phyloP scores from a whole-genome alignment of 2,888 invertebrate species.

The Cerceris ruficornis region DNA sequence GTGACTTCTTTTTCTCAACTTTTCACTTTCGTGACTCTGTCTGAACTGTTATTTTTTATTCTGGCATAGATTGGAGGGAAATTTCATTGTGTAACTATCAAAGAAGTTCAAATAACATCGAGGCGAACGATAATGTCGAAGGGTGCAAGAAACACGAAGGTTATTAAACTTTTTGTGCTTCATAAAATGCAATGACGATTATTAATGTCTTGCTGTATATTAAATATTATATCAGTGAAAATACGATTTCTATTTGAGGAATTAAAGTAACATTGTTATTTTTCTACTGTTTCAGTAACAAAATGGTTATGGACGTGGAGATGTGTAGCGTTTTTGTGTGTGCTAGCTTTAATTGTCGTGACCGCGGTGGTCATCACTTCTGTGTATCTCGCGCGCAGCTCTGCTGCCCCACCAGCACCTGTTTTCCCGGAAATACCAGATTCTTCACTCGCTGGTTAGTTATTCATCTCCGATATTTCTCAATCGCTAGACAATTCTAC shows the following conservation, averaged over 20 bases:
- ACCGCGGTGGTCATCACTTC: constrained; percentile 59
- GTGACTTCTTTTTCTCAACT: too few relatives aligned
- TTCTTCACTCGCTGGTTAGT: constrained; percentile 51
- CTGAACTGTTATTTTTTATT: constrained; percentile 23
- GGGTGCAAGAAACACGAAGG: constrained; percentile 6
- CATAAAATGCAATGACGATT: neutral
- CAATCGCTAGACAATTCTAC: neutral
- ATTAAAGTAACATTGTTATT: neutral
- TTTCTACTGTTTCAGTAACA: constrained; percentile 63
- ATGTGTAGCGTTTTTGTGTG: constrained; percentile 66
- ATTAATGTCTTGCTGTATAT: constrained; percentile 2
- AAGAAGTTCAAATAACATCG: neutral
- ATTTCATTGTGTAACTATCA: neutral
- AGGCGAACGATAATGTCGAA: neutral
- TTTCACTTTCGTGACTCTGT: neutral
- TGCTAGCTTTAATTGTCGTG: constrained; percentile 65
- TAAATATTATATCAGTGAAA: neutral
- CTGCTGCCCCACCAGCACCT: constrained; percentile 22
- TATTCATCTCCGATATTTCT: constrained; percentile 19
- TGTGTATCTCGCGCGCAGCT: constrained; percentile 53
- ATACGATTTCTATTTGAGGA: neutral
- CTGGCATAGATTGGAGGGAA: constrained; percentile 20
- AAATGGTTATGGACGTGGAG: constrained; percentile 73
- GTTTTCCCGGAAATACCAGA: constrained; percentile 60
- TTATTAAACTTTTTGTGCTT: constrained; percentile 18